These are phyloP conservation scores for Sebastes trivittatus DNA, from an alignment of 2,797 vertebrate species.

Conservation along the genomic window DNA sequence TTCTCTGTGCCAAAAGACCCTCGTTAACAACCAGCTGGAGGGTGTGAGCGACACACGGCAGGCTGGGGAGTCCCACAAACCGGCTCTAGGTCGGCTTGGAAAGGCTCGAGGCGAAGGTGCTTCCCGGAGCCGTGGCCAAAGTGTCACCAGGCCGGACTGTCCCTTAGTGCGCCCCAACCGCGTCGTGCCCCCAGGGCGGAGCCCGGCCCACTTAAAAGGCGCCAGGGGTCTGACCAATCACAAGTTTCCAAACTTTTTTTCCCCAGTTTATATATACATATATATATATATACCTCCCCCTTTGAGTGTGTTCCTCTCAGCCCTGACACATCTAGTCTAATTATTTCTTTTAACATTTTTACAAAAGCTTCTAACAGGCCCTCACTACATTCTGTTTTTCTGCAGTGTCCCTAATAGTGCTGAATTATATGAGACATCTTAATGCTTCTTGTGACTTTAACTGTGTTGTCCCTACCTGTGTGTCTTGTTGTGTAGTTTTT, in stretches of 20 bases:
- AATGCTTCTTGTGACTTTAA: background rate
- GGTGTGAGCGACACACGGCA: too few species aligned
- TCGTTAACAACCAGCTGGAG: too few species aligned
- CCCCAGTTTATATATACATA: rapidly evolving
- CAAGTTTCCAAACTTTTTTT: too few species aligned
- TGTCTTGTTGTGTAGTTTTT: slow-evolving; percentile 2
- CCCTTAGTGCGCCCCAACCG: too few species aligned
- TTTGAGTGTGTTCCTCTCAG: background rate
- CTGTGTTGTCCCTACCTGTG: background rate
- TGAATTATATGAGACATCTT: background rate
- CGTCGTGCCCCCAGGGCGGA: too few species aligned
- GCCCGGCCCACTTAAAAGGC: too few species aligned
- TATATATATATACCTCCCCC: background rate
- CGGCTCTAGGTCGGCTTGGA: too few species aligned
- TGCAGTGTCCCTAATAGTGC: background rate
- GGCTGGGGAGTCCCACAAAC: too few species aligned
- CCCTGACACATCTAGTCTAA: background rate
- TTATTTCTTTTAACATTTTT: background rate
- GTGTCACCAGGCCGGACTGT: rapidly evolving
- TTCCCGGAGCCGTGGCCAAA: too few species aligned
- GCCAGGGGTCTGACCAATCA: too few species aligned
- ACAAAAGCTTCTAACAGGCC: background rate
- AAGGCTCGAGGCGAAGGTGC: too few species aligned
- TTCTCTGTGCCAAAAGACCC: too few species aligned
- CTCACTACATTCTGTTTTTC: background rate